phyloP scores from a whole-genome alignment of 2,797 vertebrate genomes.

The Leuciscus waleckii region DNA sequence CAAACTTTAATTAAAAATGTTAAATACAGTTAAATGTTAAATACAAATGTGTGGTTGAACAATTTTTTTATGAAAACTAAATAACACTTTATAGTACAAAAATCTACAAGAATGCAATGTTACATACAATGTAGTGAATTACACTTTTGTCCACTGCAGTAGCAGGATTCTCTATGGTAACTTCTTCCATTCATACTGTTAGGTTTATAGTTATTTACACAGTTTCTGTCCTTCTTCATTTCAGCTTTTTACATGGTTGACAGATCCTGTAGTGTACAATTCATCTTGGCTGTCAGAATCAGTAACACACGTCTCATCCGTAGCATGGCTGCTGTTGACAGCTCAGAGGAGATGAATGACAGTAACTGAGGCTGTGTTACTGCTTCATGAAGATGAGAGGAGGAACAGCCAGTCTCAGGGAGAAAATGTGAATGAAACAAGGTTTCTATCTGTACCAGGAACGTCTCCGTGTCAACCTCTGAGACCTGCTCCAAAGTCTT shows the following conservation, averaged over 20 bases:
- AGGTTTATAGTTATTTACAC: background rate
- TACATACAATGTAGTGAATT: background rate
- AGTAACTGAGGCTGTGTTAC: conserved; percentile 53
- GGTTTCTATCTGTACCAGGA: conserved; percentile 88
- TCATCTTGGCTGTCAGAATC: conserved; percentile 31
- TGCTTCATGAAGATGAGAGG: conserved; percentile 56
- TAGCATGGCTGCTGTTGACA: conserved; percentile 38
- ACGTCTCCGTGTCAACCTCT: conserved; percentile 83
- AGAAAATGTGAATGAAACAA: conserved; percentile 87
- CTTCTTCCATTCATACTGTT: no score
- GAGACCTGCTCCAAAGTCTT: conserved; percentile 85
- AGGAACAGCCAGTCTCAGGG: conserved; percentile 66
- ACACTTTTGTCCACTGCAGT: background rate
- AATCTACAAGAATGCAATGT: background rate
- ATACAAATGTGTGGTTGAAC: background rate
- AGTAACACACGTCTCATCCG: conserved; percentile 9
- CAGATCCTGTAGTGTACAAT: background rate
- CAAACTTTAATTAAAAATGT: background rate
- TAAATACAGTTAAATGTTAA: background rate
- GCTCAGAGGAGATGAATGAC: conserved; percentile 59
- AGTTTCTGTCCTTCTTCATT: conserved; percentile 25
- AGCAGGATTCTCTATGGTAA: background rate
- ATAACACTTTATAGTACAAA: background rate
- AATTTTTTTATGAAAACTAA: background rate
- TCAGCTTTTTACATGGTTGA: background rate